These are phyloP conservation scores for Campaea margaritaria DNA, from an alignment of 2,888 invertebrate species.

Conservation along the genomic window DNA sequence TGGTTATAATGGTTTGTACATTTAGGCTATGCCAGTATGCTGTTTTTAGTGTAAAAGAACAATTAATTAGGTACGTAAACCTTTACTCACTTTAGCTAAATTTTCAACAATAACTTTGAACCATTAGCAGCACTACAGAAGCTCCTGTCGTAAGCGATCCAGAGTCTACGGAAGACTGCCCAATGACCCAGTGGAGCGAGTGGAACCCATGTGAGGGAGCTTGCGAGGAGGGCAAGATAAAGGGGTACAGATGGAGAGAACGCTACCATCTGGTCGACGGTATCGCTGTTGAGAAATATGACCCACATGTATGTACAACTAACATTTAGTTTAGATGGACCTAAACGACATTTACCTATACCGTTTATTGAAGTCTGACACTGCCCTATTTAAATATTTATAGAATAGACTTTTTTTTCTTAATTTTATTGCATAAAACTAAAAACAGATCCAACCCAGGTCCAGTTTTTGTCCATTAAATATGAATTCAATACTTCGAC, in stretches of 20 bases:
- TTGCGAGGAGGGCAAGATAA: constrained; percentile 60
- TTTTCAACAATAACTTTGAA: not conserved
- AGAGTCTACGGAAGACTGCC: constrained; percentile 66
- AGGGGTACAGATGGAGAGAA: constrained; percentile 68
- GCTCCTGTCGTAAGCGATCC: constrained; percentile 59
- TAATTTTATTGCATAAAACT: no score
- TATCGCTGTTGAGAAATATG: constrained; percentile 71
- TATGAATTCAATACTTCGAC: no score
- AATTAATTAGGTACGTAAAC: not conserved
- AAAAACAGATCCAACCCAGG: no score
- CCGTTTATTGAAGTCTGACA: no score
- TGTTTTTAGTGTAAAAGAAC: not conserved
- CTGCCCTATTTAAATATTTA: no score
- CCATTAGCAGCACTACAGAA: constrained; percentile 49
- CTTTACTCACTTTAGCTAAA: not conserved
- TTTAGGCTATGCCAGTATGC: no score
- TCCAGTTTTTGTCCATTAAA: no score
- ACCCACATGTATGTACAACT: constrained; percentile 63
- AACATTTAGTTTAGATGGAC: no score
- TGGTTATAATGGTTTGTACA: no score
- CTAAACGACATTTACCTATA: not conserved
- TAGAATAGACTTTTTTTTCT: no score
- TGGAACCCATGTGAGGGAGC: constrained; percentile 75
- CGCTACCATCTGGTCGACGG: constrained; percentile 75
- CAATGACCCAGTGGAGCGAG: constrained; percentile 68